Conservation (phyloP, 37 sponge, comb jelly and placozoan genomes). For the Tethya wilhelma region DNA sequence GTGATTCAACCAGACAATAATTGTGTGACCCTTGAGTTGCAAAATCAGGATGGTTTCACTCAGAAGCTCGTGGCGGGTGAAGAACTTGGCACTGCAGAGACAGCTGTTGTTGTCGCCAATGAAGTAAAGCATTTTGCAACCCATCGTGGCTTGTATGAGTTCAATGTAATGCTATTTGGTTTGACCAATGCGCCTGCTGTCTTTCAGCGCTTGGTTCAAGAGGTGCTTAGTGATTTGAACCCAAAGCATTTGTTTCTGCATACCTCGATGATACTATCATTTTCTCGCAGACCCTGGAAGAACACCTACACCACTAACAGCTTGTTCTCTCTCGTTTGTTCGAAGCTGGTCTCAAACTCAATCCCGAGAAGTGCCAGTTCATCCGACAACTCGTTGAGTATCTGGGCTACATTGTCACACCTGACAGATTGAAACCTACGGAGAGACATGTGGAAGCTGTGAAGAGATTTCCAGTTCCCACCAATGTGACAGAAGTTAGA, state of each 20-base stretch:
- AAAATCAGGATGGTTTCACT: too few species aligned
- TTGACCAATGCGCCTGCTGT: slow-evolving; percentile 58
- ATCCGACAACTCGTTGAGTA: slow-evolving; percentile 48
- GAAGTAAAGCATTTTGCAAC: too few species aligned
- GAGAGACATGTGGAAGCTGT: slow-evolving; percentile 15
- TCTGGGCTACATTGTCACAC: slow-evolving; percentile 48
- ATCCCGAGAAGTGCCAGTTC: slow-evolving; percentile 45
- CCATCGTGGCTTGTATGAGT: slow-evolving; percentile 60
- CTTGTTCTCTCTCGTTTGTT: slow-evolving; percentile 11
- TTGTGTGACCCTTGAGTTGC: too few species aligned
- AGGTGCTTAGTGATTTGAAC: slow-evolving; percentile 47
- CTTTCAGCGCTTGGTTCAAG: slow-evolving; percentile 44
- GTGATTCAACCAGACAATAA: too few species aligned
- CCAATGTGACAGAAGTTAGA: slow-evolving; percentile 10
- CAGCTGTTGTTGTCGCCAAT: too few species aligned
- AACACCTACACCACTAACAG: slow-evolving; percentile 36
- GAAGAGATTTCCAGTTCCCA: slow-evolving; percentile 23
- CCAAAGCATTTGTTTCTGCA: slow-evolving; percentile 19
- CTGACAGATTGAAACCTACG: slow-evolving; percentile 14
- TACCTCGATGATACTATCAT: slow-evolving; percentile 53
- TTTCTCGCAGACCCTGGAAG: slow-evolving; percentile 21
- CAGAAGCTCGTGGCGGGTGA: too few species aligned
- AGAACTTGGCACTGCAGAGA: too few species aligned
- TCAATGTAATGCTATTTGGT: slow-evolving; percentile 73
- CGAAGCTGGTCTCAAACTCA: slow-evolving; percentile 31